A percentile compares a stretch with the other conserved stretches of the same genome.
phyloP scores from a whole-genome alignment of 1,140 invertebrate species.

The Argopecten irradians region DNA sequence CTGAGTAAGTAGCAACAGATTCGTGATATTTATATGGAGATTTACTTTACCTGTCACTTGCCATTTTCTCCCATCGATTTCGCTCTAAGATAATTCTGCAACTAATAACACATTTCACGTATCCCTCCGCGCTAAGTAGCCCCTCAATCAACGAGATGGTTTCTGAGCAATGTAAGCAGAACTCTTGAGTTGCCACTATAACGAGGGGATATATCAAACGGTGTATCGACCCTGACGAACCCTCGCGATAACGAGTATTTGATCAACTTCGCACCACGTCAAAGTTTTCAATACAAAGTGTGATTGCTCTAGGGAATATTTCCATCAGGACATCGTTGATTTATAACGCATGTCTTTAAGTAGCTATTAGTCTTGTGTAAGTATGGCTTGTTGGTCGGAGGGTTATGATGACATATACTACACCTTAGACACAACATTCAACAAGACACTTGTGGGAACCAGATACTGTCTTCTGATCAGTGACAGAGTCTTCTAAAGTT shows the following conservation, averaged over 20 bases:
- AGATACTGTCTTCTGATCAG: no score
- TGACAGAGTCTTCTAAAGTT: no score
- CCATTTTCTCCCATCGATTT: background rate
- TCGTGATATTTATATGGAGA: no score
- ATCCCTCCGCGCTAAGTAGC: background rate
- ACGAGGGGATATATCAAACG: background rate
- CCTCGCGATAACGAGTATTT: background rate
- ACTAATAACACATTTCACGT: background rate
- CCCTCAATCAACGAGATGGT: background rate
- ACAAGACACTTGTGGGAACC: no score
- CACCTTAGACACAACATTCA: no score
- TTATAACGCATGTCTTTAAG: background rate
- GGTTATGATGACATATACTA: no score
- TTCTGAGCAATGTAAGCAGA: background rate
- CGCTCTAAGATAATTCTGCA: background rate
- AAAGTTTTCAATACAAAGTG: background rate
- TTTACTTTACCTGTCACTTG: background rate
- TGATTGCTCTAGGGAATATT: background rate
- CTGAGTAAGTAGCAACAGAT: no score
- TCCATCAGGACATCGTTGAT: background rate
- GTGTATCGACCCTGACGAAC: background rate
- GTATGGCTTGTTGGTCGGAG: background rate
- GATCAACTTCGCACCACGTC: constrained; percentile 12
- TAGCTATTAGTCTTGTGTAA: background rate
- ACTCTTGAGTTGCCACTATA: background rate